Conservation (phyloP, 2,888 invertebrate species). For the Aphidius colemani region DNA sequence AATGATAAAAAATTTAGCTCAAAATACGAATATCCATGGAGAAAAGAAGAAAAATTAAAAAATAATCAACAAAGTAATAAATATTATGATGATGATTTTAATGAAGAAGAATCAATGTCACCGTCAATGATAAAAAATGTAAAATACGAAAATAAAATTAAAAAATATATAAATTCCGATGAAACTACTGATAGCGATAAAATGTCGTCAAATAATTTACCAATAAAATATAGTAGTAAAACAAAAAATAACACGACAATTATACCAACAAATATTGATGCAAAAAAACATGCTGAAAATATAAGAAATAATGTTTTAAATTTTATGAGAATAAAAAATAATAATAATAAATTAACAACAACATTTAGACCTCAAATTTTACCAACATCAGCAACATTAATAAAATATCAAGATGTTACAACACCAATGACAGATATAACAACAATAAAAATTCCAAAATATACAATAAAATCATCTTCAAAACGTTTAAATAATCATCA, state of each 20-base stretch:
- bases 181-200: slow-evolving; percentile 35
- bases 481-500: background rate
- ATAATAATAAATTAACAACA: slow-evolving; percentile 3
- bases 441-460: background rate
- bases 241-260: slow-evolving; percentile 34
- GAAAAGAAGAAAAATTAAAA: slow-evolving; percentile 46
- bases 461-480: background rate
- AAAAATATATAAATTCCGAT: slow-evolving; percentile 22
- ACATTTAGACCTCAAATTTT: slow-evolving; percentile 27
- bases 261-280: background rate
- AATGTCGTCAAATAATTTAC: slow-evolving; percentile 36
- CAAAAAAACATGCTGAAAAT: background rate
- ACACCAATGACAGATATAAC: slow-evolving; percentile 10
- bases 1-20: slow-evolving; percentile 10
- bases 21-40: slow-evolving; percentile 55
- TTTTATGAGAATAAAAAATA: background rate
- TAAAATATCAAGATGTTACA: slow-evolving; percentile 19
- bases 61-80: slow-evolving; percentile 33
- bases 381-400: slow-evolving; percentile 32
- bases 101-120: slow-evolving; percentile 28
- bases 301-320: background rate
- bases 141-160: slow-evolving; percentile 3
- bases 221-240: slow-evolving; percentile 44
- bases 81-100: slow-evolving; percentile 33
- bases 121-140: too few species aligned